These are phyloP conservation scores for Garrulus glandarius DNA, from an alignment of 2,797 vertebrate species.

Conservation along the genomic window DNA sequence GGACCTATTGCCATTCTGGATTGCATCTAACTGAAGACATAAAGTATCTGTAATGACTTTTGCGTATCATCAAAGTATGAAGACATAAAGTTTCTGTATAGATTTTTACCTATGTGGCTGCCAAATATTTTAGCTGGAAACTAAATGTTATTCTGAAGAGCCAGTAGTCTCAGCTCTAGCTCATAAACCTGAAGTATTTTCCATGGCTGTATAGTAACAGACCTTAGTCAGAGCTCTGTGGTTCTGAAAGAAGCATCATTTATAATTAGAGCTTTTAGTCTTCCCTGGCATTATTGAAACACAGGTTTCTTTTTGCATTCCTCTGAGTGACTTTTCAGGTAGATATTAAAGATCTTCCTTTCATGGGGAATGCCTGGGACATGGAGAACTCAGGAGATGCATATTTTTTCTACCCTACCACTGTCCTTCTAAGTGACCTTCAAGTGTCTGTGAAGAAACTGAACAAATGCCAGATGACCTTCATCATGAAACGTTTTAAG, in stretches of 20 bases:
- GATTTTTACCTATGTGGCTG: background rate
- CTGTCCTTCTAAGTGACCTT: background rate
- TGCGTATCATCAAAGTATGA: background rate
- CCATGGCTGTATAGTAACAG: background rate
- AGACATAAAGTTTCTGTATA: slow-evolving; percentile 33
- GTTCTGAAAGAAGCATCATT: background rate
- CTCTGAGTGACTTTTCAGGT: background rate
- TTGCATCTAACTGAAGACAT: slow-evolving; percentile 26
- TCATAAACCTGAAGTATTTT: slow-evolving; percentile 63
- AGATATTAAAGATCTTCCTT: background rate
- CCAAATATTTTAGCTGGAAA: slow-evolving; percentile 52
- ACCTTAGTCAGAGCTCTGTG: background rate
- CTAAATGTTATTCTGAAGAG: slow-evolving; percentile 60
- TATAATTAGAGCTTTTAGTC: background rate
- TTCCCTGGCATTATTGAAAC: background rate
- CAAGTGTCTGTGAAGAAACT: background rate
- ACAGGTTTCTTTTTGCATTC: background rate
- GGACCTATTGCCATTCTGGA: slow-evolving; percentile 40
- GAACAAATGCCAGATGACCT: background rate
- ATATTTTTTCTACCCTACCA: background rate
- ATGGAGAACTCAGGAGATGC: background rate
- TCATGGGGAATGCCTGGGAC: background rate
- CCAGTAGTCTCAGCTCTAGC: slow-evolving; percentile 4
- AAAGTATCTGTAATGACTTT: slow-evolving; percentile 31
- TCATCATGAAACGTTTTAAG: background rate